Conservation (phyloP, 2,113 vertebrate genomes). For the Thymallus thymallus region DNA sequence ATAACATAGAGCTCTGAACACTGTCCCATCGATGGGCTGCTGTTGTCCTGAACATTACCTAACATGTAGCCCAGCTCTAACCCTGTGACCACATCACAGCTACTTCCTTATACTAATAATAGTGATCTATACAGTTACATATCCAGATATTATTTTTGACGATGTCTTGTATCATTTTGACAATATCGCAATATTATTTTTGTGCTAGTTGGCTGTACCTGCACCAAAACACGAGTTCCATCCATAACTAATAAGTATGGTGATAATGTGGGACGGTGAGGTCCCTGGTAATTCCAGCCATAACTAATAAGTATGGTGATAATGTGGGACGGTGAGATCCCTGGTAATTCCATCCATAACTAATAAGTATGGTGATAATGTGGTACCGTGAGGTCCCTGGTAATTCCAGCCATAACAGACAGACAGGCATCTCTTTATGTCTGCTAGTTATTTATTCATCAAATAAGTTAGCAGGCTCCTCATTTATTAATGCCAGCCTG, state of each 20-base stretch:
- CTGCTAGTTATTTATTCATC: conserved; percentile 55
- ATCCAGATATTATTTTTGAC: too few relatives aligned
- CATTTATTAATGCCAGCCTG: conserved; percentile 55
- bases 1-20: conserved; percentile 7
- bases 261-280: too few relatives aligned
- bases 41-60: not conserved
- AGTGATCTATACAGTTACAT: too few relatives aligned
- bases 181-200: too few relatives aligned
- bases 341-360: not conserved
- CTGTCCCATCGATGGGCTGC: not conserved
- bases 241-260: too few relatives aligned
- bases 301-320: not conserved
- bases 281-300: too few relatives aligned
- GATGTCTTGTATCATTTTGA: too few relatives aligned
- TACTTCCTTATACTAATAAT: not conserved
- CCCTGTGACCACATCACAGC: conserved; percentile 9
- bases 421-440: conserved; percentile 36
- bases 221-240: too few relatives aligned
- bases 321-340: too few relatives aligned
- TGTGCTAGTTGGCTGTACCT: too few relatives aligned
- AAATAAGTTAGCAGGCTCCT: conserved; percentile 26
- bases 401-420: conserved; percentile 17
- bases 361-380: too few relatives aligned
- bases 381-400: too few relatives aligned
- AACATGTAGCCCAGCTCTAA: not conserved